Base-by-base conservation (phyloP, 2,797 vertebrate genomes). In the Rhabdomys pumilio region DNA sequence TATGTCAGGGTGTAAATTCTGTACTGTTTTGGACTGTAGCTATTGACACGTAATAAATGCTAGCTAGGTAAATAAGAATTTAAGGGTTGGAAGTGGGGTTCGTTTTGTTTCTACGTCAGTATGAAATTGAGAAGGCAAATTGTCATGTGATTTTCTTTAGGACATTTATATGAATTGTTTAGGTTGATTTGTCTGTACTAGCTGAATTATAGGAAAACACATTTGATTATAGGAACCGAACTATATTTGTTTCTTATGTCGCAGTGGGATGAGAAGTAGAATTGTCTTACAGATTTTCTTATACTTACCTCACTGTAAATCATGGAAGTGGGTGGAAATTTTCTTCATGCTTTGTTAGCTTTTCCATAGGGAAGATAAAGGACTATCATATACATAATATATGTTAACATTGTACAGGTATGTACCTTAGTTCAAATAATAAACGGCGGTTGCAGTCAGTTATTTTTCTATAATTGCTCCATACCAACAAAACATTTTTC, bases 401-500 rank as follows among this genome's bases (percentile, higher is more conserved):
- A 87, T 96, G 89, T 92, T 92, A 93, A 92, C 50, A 50, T 91
- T 90, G 85, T 93, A 91, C 93, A 98, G 98, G 97, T 98, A 97
- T 77, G 96, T 97, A 93, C 89, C 41, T 67, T 85, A 93, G 38
- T 73, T 95, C 50, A 90, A 55, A 80, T 92, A 86, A 57, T 77
- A 63, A 94, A 73, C 65, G 75, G 38, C 55, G 77, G 17, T 69
- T 77, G 44, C 79, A 90, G 84, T 76, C 65, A 77, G 11, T 88
- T 94, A 26, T 47, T 92, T 95, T 95, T 87, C 63, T 93, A 10
- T 90, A 75, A 69, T 19, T 90, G 41, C 31, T 80, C 29, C 15
- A 22, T 41, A 73, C 55, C 69, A 82, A 8, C 67, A 84, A 61
- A 81, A 24, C 59, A 5, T 92, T 83, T 96, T 94, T 84, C 89